Evolutionary conservation across 2,113 vertebrate species (phyloP).

Genomic region (Corydoras sp.): DNA sequence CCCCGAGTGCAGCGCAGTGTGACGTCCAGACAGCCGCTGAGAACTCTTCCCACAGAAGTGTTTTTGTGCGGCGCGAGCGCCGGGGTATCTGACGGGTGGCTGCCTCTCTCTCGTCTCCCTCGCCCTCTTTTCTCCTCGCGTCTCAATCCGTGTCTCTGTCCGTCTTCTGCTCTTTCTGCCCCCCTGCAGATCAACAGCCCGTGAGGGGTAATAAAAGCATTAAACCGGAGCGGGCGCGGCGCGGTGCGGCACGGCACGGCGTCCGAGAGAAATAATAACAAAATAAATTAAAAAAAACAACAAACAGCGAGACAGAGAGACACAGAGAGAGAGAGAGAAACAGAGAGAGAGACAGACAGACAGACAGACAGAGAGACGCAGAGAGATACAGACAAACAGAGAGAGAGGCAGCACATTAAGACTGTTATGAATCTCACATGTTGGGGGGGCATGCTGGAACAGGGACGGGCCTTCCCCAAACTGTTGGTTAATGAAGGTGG

Average conservation of each 20-base stretch:
- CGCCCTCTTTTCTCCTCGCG: background rate
- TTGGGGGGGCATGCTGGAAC: no score
- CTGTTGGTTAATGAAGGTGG: no score
- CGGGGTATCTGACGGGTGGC: slow-evolving; percentile 55
- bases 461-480: no score
- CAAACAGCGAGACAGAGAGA: slow-evolving; percentile 56
- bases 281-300: no score
- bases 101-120: slow-evolving; percentile 31
- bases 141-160: background rate
- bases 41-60: slow-evolving; percentile 70
- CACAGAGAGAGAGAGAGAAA: slow-evolving; percentile 26
- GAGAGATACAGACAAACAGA: no score
- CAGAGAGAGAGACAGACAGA: slow-evolving; percentile 30
- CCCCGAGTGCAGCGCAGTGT: slow-evolving; percentile 68
- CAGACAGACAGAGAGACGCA: background rate
- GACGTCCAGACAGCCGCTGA: slow-evolving; percentile 71
- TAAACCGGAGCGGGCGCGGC: slow-evolving; percentile 59
- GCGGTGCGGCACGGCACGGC: slow-evolving; percentile 67
- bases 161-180: background rate
- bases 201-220: slow-evolving; percentile 73
- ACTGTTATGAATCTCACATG: no score
- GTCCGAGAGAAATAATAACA: slow-evolving; percentile 56
- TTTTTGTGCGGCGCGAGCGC: slow-evolving; percentile 60
- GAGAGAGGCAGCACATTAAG: no score
- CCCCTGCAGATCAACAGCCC: slow-evolving; percentile 60